Evolutionary conservation across 1,140 invertebrate genomes (phyloP).

Genomic region (Drosophila gunungcola): DNA sequence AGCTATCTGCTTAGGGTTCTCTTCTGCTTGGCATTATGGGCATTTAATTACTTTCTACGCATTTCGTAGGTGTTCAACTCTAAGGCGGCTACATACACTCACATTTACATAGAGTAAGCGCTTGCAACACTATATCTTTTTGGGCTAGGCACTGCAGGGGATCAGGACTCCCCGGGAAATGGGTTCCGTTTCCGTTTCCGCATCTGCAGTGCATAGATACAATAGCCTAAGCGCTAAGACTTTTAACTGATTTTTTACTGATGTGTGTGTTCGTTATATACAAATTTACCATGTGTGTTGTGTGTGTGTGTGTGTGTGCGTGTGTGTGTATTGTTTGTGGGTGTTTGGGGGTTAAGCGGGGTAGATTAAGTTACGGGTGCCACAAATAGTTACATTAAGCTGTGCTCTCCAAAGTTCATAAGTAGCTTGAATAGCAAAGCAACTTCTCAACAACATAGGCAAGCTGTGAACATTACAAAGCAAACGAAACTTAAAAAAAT

Average conservation of each 20-base stretch:
- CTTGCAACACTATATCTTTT: slow-evolving; percentile 36
- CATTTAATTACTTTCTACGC: slow-evolving; percentile 50
- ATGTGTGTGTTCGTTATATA: slow-evolving; percentile 62
- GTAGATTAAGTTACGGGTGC: slow-evolving; percentile 45
- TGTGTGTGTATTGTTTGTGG: slow-evolving; percentile 20
- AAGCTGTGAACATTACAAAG: slow-evolving; percentile 60
- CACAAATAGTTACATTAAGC: slow-evolving; percentile 48
- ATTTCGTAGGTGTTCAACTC: slow-evolving; percentile 51
- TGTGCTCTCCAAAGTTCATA: slow-evolving; percentile 42
- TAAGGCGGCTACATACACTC: slow-evolving; percentile 64
- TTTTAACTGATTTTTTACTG: slow-evolving; percentile 79
- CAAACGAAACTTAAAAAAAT: slow-evolving; percentile 23
- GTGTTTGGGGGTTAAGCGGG: slow-evolving; percentile 57
- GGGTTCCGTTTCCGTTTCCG: background rate
- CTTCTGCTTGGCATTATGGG: slow-evolving; percentile 39
- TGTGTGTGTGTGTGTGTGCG: slow-evolving; percentile 4
- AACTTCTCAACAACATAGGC: slow-evolving; percentile 41
- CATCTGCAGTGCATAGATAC: slow-evolving; percentile 47
- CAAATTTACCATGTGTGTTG: slow-evolving; percentile 43
- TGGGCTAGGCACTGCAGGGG: slow-evolving; percentile 30
- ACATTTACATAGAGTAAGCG: slow-evolving; percentile 59
- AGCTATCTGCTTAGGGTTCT: slow-evolving; percentile 12
- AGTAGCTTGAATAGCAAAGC: slow-evolving; percentile 27
- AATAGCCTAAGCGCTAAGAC: slow-evolving; percentile 66
- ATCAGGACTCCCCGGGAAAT: background rate